These are phyloP conservation scores for Gymnothorax reevesii DNA, from an alignment of 2,797 vertebrate genomes.

Conservation along the genomic window DNA sequence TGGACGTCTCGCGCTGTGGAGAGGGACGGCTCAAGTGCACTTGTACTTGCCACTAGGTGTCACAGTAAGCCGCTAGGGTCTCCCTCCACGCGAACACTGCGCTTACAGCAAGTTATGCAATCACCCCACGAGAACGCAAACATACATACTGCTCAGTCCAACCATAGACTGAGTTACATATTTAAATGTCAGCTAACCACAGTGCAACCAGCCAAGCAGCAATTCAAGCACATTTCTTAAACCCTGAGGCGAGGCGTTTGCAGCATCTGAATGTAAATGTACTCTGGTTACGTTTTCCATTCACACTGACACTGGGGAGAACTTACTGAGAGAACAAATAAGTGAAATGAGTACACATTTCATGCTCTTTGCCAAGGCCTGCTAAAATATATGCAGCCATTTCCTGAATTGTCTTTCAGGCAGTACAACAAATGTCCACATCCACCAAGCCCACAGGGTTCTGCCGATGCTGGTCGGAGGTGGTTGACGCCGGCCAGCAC, in stretches of 20 bases:
- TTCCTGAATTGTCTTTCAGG: background rate
- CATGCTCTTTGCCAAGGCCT: background rate
- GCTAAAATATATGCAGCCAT: background rate
- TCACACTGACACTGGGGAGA: no score
- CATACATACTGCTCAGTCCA: background rate
- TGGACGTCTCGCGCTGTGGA: background rate
- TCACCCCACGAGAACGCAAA: background rate
- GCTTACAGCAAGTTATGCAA: conserved; percentile 1
- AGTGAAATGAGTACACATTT: background rate
- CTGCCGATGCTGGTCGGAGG: no score
- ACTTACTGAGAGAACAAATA: background rate
- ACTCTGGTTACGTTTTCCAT: background rate
- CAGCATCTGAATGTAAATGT: background rate
- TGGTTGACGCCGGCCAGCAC: no score
- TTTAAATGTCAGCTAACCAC: conserved; percentile 13
- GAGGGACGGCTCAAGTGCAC: conserved; percentile 39
- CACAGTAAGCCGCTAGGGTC: conserved; percentile 49
- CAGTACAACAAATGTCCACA: background rate
- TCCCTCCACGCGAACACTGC: background rate
- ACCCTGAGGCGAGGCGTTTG: background rate
- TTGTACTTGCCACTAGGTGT: conserved; percentile 68
- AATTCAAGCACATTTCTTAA: background rate
- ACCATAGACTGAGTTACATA: background rate
- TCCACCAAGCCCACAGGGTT: background rate
- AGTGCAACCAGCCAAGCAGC: background rate